A percentile compares a stretch with the other conserved stretches of the same genome.
Evolutionary conservation across 2,888 invertebrate species (phyloP).

Genomic region (Abscondita cerata): DNA sequence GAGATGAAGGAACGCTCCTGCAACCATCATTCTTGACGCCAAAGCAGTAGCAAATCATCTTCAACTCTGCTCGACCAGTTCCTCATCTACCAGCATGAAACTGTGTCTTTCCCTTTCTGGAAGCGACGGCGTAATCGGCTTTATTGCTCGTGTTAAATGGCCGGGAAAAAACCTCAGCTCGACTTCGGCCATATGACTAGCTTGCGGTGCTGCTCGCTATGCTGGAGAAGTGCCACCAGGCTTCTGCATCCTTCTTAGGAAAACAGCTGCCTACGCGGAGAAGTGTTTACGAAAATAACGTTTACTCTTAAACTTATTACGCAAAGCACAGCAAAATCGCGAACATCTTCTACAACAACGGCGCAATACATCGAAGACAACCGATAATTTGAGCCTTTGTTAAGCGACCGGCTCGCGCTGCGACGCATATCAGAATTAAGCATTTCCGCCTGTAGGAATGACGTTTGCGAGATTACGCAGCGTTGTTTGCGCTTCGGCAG

Average conservation of each 20-base stretch:
- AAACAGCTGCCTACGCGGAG: constrained; percentile 91
- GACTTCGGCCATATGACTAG: constrained; percentile 90
- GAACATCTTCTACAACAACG: constrained; percentile 95
- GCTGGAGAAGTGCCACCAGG: constrained; percentile 91
- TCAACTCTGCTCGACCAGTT: constrained; percentile 95
- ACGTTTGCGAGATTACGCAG: constrained; percentile 98
- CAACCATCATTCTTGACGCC: constrained; percentile 92
- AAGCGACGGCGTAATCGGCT: constrained; percentile 92
- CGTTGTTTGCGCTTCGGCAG: constrained; percentile 93
- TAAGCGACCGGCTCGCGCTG: constrained; percentile 92
- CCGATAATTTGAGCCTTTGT: constrained; percentile 96
- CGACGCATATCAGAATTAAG: constrained; percentile 99
- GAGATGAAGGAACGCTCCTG: constrained; percentile 61
- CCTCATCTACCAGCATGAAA: constrained; percentile 95
- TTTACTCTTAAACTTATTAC: constrained; percentile 98
- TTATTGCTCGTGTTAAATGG: constrained; percentile 94
- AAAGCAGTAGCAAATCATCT: constrained; percentile 74
- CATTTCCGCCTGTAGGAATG: constrained; percentile 99
- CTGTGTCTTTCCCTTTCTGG: constrained; percentile 77
- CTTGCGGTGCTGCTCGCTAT: constrained; percentile 96
- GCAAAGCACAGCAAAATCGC: constrained; percentile 95
- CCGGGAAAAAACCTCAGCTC: constrained; percentile 70
- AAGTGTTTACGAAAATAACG: constrained; percentile 96
- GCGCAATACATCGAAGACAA: constrained; percentile 99
- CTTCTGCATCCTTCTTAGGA: constrained; percentile 91